Base-by-base conservation (phyloP, 2,797 vertebrate genomes). In the Dermochelys coriacea region DNA sequence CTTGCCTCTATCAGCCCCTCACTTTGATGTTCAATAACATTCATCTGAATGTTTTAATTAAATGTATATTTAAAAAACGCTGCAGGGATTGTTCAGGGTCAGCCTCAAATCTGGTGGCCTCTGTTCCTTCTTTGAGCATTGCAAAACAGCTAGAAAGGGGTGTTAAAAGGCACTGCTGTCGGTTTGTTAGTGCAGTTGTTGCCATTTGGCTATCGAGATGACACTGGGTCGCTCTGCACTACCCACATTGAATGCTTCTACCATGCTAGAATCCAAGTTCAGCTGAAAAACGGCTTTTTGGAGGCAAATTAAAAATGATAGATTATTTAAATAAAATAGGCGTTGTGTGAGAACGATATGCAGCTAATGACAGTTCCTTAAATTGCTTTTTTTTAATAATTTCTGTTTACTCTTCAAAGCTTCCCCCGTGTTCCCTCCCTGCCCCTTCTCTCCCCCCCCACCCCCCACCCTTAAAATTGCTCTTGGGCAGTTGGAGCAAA, bases 271-370 rank as follows among this genome's bases (percentile, higher is more conserved):
- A 87, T 89, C 14, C 34, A 85, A 11, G 94, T 96, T 84, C 82
- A 90, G 87, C 25, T 89, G 87, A 91, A 93, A 95, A 95, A 91
- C 47, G 61, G 4, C 25, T 59, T 50, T 50, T 80, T 87, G 54
- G 59, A 86, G 64, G 5, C 83, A 95, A 74, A 88, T 96, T 86
- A 61, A 82, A 94, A 96, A 80, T 74, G 0, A 74, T 85, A 85
- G 85, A 86, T 94, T 83, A 92, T 93, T 91, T 95, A 93, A 95
- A 82, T 83, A 82, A 97, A 93, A 59, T 74, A 88, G 29, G 15
- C 71, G 21, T 91, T 57, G 6, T 87, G 9, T 64, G 27, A 89
- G 77, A 94, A 49, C 55, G 55, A 59, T 9, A 41, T 61, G 41
- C 68, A 92, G 12, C 45, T 93, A 87, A 87, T 2, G 10, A 68